Evolutionary conservation across 2,113 vertebrate species (phyloP).

Genomic region (Rhinogobius similis): DNA sequence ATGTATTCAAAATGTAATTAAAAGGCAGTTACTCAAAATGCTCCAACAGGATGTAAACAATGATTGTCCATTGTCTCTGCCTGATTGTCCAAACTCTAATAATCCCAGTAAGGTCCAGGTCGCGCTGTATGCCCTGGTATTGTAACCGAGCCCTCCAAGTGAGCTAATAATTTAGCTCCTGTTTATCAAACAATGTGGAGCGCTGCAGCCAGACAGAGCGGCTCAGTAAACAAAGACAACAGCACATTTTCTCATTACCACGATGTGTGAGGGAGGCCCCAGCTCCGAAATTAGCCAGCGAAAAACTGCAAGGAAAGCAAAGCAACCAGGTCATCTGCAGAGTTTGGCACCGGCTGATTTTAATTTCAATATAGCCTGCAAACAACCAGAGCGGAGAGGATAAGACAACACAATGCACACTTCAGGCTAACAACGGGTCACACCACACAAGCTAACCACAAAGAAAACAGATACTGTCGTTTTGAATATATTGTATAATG

Average conservation of each 20-base stretch:
- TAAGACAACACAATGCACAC: slow-evolving; percentile 52
- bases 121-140: slow-evolving; percentile 30
- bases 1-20: slow-evolving; percentile 9
- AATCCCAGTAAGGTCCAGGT: slow-evolving; percentile 17
- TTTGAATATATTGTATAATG: slow-evolving; percentile 23
- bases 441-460: slow-evolving; percentile 52
- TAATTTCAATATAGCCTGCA: slow-evolving; percentile 71
- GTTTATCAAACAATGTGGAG: slow-evolving; percentile 75
- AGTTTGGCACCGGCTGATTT: slow-evolving; percentile 68
- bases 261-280: slow-evolving; percentile 65
- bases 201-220: slow-evolving; percentile 62
- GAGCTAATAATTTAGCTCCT: slow-evolving; percentile 66
- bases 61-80: slow-evolving; percentile 12
- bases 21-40: slow-evolving; percentile 9
- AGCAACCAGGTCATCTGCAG: slow-evolving; percentile 67
- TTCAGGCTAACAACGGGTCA: slow-evolving; percentile 38
- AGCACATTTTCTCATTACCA: slow-evolving; percentile 77
- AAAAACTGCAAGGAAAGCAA: slow-evolving; percentile 77
- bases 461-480: slow-evolving; percentile 25
- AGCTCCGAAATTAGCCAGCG: slow-evolving; percentile 67
- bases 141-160: slow-evolving; percentile 58
- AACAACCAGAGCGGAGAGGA: slow-evolving; percentile 63
- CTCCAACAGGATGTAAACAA: background rate
- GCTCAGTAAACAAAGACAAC: slow-evolving; percentile 75
- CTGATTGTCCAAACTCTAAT: slow-evolving; percentile 14